phyloP scores from a whole-genome alignment of 2,113 vertebrate genomes.

The Gymnobelideus leadbeateri region DNA sequence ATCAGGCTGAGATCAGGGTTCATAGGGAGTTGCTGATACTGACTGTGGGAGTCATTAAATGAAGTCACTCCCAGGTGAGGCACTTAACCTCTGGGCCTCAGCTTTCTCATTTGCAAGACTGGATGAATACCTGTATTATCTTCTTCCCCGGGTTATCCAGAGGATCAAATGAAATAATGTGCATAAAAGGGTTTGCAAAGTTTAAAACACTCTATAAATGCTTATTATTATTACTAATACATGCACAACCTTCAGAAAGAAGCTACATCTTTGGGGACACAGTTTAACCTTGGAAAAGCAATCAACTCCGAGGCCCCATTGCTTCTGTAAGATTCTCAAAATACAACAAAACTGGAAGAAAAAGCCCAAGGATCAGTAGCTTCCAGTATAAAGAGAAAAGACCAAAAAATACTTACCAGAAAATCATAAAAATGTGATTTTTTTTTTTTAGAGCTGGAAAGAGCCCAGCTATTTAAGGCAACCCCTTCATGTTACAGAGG shows the following conservation, averaged over 20 bases:
- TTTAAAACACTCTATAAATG: not conserved
- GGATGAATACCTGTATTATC: not conserved
- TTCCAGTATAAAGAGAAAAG: not conserved
- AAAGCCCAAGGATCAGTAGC: not conserved
- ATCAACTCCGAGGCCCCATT: rapidly evolving
- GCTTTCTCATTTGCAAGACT: not conserved
- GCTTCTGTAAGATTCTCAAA: not conserved
- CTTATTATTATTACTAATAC: not conserved
- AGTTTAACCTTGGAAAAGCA: rapidly evolving
- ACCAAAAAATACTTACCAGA: not conserved
- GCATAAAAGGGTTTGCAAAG: not conserved
- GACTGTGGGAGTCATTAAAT: not conserved
- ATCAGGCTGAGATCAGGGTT: not conserved
- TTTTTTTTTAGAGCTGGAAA: not conserved
- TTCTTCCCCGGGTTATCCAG: not conserved
- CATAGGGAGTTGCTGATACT: not conserved
- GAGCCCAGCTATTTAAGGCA: not conserved
- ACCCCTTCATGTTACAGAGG: not conserved
- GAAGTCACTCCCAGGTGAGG: not conserved
- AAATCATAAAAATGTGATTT: not conserved
- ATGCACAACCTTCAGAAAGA: not conserved
- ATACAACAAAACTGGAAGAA: no score
- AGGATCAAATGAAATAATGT: not conserved
- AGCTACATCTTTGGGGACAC: not conserved
- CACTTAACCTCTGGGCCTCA: not conserved